Conservation (phyloP, 2,113 vertebrate species). For the Nycticebus coucang region DNA sequence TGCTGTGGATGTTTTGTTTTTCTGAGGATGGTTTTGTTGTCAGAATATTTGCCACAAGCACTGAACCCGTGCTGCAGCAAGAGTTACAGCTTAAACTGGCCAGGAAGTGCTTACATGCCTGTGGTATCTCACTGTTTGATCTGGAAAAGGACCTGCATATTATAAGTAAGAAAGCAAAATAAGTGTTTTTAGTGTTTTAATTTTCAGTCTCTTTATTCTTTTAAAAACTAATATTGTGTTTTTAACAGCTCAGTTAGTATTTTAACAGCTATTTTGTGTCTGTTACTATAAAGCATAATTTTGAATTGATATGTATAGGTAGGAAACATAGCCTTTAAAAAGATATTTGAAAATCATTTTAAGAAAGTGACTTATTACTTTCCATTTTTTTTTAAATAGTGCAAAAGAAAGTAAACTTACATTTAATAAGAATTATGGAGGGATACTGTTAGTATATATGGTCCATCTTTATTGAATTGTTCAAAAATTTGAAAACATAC, state of each 20-base stretch:
- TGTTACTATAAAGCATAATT: constrained; percentile 24
- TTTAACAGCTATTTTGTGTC: constrained; percentile 3
- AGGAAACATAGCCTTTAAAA: not conserved
- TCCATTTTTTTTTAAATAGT: constrained; percentile 24
- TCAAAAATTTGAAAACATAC: not conserved
- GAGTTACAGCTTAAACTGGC: constrained; percentile 99
- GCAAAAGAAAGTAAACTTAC: constrained; percentile 1
- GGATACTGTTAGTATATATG: not conserved
- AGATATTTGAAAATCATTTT: constrained; percentile 14
- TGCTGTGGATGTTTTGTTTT: constrained; percentile 61
- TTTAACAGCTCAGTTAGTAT: not conserved
- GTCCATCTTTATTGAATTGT: not conserved
- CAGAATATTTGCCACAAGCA: constrained; percentile 96
- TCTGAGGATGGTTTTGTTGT: constrained; percentile 98
- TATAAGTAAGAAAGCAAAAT: constrained; percentile 92
- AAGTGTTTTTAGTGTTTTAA: constrained; percentile 18
- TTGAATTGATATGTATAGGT: constrained; percentile 3
- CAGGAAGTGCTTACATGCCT: constrained; percentile 98
- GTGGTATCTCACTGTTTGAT: constrained; percentile 98
- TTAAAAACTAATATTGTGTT: constrained; percentile 11
- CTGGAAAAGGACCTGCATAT: constrained; percentile 99
- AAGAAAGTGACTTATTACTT: constrained; percentile 27
- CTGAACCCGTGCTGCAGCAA: constrained; percentile 97
- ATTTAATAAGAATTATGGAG: constrained; percentile 40
- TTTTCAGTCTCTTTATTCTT: constrained; percentile 39